phyloP scores from a whole-genome alignment of 2,797 vertebrate genomes.

The Sandelia bainsii region DNA sequence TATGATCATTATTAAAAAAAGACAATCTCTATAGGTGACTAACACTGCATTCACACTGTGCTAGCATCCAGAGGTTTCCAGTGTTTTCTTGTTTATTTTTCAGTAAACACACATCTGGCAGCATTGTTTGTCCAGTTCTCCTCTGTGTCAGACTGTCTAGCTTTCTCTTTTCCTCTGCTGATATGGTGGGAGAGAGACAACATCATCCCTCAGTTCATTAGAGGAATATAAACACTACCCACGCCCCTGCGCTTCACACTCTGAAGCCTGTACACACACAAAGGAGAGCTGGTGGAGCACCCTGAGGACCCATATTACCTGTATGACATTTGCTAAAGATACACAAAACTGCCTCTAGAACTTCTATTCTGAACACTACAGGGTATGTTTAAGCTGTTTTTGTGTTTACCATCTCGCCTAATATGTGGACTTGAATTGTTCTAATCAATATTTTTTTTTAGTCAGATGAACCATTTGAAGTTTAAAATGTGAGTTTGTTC shows the following conservation, averaged over 20 bases:
- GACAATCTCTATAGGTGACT: not conserved
- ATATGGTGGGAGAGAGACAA: slow-evolving; percentile 41
- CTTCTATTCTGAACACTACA: not conserved
- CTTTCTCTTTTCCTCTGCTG: slow-evolving; percentile 32
- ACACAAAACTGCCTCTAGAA: slow-evolving; percentile 10
- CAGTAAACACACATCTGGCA: not conserved
- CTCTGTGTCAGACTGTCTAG: slow-evolving; percentile 8
- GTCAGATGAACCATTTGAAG: not conserved
- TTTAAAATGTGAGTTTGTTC: too few species aligned
- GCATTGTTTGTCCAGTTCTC: slow-evolving; percentile 1
- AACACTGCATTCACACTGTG: not conserved
- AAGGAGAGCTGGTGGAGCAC: slow-evolving; percentile 10
- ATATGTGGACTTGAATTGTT: not conserved
- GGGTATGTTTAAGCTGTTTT: slow-evolving; percentile 1
- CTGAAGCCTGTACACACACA: slow-evolving; percentile 55
- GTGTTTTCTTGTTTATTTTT: slow-evolving; percentile 1
- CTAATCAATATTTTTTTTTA: not conserved
- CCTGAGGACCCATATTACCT: slow-evolving; percentile 42
- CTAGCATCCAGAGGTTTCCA: slow-evolving; percentile 7
- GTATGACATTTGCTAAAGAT: slow-evolving; percentile 41
- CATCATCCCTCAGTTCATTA: slow-evolving; percentile 74
- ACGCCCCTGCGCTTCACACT: slow-evolving; percentile 61
- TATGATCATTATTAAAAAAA: slow-evolving; percentile 7
- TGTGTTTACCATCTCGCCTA: not conserved
- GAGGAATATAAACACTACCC: slow-evolving; percentile 69